These are phyloP conservation scores for Miichthys miiuy DNA, from an alignment of 2,797 vertebrate species.

Conservation along the genomic window DNA sequence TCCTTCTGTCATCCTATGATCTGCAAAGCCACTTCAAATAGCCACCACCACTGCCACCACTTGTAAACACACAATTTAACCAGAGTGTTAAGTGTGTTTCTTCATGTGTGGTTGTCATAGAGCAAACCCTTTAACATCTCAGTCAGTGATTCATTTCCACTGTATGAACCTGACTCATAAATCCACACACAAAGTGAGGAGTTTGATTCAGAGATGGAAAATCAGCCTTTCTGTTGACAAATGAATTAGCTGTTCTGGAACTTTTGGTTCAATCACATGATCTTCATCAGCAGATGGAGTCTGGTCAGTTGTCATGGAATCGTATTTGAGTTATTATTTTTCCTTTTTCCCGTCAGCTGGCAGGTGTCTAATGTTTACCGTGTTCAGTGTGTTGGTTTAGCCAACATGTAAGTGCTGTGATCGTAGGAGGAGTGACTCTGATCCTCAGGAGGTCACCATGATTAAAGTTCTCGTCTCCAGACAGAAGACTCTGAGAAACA, in stretches of 20 bases:
- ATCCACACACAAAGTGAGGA: background rate
- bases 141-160: no score
- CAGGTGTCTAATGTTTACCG: no score
- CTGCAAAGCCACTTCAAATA: no score
- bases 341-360: no score
- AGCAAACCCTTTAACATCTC: no score
- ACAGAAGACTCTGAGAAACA: constrained; percentile 3
- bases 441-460: background rate
- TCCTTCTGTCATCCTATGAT: no score
- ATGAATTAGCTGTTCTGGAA: background rate
- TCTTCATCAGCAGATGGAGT: background rate
- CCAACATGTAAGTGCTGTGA: no score
- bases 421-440: background rate
- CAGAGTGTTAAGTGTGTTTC: background rate
- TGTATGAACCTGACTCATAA: background rate
- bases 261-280: background rate
- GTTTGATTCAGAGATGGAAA: background rate
- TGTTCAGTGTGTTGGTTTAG: no score
- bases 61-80: background rate
- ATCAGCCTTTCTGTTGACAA: background rate
- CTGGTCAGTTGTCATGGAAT: background rate
- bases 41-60: no score
- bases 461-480: background rate
- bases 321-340: no score
- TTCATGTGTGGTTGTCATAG: background rate